Evolutionary conservation across 2,888 invertebrate genomes (phyloP).

Genomic region (Meiosimyza decipiens): DNA sequence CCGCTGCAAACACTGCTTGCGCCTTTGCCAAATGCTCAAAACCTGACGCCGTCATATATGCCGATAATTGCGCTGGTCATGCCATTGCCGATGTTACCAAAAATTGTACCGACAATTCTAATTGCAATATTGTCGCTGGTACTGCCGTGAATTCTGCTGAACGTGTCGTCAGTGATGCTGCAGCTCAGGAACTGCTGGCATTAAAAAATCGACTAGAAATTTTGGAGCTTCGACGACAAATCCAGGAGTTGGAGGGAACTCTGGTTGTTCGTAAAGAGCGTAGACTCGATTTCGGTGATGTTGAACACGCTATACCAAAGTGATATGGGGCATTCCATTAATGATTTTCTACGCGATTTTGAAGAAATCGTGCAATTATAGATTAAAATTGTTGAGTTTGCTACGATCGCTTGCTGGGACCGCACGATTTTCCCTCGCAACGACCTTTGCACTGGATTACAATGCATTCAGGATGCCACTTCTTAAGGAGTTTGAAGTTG

Average conservation of each 20-base stretch:
- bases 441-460: neutral
- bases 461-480: neutral
- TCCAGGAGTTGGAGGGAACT: neutral
- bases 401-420: neutral
- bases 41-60: too few relatives aligned
- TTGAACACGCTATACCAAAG: constrained; percentile 24
- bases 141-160: neutral
- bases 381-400: neutral
- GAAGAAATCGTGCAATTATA: constrained; percentile 23
- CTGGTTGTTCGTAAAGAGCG: neutral
- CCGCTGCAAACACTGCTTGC: neutral
- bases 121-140: neutral
- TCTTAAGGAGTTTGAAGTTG: neutral
- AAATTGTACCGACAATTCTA: too few relatives aligned
- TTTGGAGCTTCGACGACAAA: neutral
- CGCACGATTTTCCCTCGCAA: neutral
- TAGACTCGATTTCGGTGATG: constrained; percentile 12
- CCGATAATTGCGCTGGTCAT: too few relatives aligned
- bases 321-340: constrained; percentile 7
- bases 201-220: neutral
- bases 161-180: neutral
- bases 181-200: neutral
- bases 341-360: constrained; percentile 18
- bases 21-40: too few relatives aligned
- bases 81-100: too few relatives aligned